Evolutionary conservation across 2,888 invertebrate genomes (phyloP).

Genomic region (Eupsilia transversa): DNA sequence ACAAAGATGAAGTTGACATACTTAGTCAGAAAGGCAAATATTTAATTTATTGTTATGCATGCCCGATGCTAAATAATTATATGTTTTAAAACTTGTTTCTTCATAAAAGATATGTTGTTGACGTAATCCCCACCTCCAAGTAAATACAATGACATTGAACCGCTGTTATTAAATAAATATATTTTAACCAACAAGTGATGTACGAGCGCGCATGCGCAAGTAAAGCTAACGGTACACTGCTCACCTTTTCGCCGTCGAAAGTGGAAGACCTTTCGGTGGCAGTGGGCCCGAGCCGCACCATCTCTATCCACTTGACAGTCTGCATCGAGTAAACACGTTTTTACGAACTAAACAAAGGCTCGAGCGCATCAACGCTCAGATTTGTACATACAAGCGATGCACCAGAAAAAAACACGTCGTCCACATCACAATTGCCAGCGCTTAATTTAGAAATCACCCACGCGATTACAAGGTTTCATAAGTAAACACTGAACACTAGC

Average conservation of each 20-base stretch:
- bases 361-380: conserved; percentile 55
- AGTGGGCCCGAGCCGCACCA: conserved; percentile 85
- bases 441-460: conserved; percentile 85
- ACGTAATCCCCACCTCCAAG: conserved; percentile 49
- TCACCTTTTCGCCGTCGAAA: conserved; percentile 86
- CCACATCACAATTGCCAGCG: conserved; percentile 80
- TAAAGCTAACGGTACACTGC: conserved; percentile 73
- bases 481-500: conserved; percentile 79
- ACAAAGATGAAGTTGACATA: conserved; percentile 28
- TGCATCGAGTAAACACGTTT: conserved; percentile 79
- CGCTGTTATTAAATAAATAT: conserved; percentile 35
- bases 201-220: conserved; percentile 30
- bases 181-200: conserved; percentile 37
- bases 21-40: conserved; percentile 20
- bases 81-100: conserved; percentile 37
- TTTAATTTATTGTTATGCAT: conserved; percentile 26
- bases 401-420: conserved; percentile 76
- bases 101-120: conserved; percentile 41
- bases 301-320: conserved; percentile 88
- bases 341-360: conserved; percentile 68
- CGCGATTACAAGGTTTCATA: conserved; percentile 84
- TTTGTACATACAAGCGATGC: conserved; percentile 69
- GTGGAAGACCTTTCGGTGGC: conserved; percentile 78
- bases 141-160: conserved; percentile 53
- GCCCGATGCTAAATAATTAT: conserved; percentile 27